These are phyloP conservation scores for Sarcophaga variegata DNA, from an alignment of 2,888 invertebrate genomes.

Conservation along the genomic window DNA sequence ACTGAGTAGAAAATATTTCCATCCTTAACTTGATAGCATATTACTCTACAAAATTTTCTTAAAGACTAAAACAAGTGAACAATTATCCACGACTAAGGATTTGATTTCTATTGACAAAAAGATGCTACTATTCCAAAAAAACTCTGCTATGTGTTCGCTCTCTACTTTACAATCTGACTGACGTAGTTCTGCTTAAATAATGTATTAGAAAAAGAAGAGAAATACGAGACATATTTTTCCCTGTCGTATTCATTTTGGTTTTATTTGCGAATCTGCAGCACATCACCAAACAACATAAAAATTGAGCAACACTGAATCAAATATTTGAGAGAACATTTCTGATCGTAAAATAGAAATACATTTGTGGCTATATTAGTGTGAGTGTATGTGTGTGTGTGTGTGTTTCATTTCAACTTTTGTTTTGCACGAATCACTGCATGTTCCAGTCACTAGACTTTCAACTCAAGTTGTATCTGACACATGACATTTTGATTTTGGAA, in stretches of 20 bases:
- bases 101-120: no score
- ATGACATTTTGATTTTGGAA: slow-evolving; percentile 65
- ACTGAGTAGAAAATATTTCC: no score
- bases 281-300: neutral
- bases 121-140: no score
- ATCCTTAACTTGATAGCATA: no score
- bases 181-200: neutral
- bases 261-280: neutral
- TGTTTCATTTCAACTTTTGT: slow-evolving; percentile 1
- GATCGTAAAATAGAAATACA: neutral
- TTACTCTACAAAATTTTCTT: no score
- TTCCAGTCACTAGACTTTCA: slow-evolving; percentile 41
- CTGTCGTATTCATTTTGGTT: neutral
- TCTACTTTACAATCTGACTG: no score
- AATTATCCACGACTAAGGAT: no score
- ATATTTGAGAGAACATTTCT: neutral
- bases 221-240: neutral
- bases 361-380: neutral
- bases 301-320: neutral
- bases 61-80: no score
- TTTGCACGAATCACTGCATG: slow-evolving; percentile 41
- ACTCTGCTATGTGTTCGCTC: no score
- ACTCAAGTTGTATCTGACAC: slow-evolving; percentile 60
- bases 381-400: neutral
- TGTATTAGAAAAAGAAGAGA: neutral